A percentile compares a stretch with the other conserved stretches of the same genome.
phyloP scores from a whole-genome alignment of 2,797 vertebrate species.

The Oreochromis mossambicus region DNA sequence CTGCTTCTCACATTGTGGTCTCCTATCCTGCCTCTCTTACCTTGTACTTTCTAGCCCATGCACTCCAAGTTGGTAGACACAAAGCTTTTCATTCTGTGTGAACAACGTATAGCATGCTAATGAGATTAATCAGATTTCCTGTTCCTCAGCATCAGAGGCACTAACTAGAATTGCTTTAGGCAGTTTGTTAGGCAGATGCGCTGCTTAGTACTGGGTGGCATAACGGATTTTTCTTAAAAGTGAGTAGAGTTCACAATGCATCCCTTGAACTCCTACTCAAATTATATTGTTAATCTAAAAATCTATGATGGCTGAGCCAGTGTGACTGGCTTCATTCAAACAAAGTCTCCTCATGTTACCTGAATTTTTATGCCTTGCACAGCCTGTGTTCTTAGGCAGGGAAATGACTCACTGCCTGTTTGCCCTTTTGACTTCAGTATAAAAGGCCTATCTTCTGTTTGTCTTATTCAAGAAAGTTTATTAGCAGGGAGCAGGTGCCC shows the following conservation, averaged over 20 bases:
- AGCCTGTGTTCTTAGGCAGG: conserved; percentile 24
- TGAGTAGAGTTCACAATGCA: conserved; percentile 30
- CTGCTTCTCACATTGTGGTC: neutral
- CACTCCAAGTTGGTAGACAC: neutral
- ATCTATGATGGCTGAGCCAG: conserved; percentile 36
- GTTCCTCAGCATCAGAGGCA: conserved; percentile 20
- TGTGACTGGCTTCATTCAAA: conserved; percentile 31
- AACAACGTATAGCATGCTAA: conserved; percentile 8
- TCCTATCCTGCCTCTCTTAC: conserved; percentile 7
- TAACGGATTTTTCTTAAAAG: conserved; percentile 25
- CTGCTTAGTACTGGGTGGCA: conserved; percentile 1
- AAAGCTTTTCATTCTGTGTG: conserved; percentile 11
- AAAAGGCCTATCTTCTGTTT: conserved; percentile 28
- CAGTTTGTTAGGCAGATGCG: conserved; percentile 26
- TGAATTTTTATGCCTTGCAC: conserved; percentile 3
- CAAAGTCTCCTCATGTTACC: conserved; percentile 17
- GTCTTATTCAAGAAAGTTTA: conserved; percentile 24
- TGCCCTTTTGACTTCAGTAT: conserved; percentile 44
- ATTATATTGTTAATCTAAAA: conserved; percentile 52
- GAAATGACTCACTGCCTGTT: conserved; percentile 53
- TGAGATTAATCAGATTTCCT: conserved; percentile 46
- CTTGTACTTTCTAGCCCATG: neutral
- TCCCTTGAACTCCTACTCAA: conserved; percentile 42
- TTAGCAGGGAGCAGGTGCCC: neutral
- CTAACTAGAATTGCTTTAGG: conserved; percentile 16